Conservation (phyloP, 2,888 invertebrate genomes). For the Drosophila sordidula region DNA sequence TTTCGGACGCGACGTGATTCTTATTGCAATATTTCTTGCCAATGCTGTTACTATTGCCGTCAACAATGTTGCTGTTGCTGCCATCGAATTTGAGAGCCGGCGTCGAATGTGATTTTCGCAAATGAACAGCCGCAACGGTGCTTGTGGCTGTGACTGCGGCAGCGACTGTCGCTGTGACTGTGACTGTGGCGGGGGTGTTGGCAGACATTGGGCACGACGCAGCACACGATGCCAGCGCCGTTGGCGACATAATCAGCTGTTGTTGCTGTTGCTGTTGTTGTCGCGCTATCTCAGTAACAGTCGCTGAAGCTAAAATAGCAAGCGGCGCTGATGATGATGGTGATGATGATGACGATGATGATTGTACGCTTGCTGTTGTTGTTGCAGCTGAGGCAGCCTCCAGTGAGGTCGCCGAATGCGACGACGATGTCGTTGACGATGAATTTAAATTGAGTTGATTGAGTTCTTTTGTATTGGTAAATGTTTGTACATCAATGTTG, state of each 20-base stretch:
- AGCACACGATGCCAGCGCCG: slow-evolving; percentile 38
- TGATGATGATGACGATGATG: slow-evolving; percentile 20
- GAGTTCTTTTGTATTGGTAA: slow-evolving; percentile 79
- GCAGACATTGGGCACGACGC: slow-evolving; percentile 35
- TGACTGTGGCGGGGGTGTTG: slow-evolving; percentile 25
- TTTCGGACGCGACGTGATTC: slow-evolving; percentile 24
- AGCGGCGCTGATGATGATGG: slow-evolving; percentile 11
- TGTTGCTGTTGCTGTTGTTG: slow-evolving; percentile 41
- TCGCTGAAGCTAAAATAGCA: slow-evolving; percentile 36
- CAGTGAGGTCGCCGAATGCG: slow-evolving; percentile 56
- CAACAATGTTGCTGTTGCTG: slow-evolving; percentile 30
- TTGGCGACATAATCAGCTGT: slow-evolving; percentile 69
- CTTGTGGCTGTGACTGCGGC: slow-evolving; percentile 13
- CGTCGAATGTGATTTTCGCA: slow-evolving; percentile 75
- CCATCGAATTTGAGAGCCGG: slow-evolving; percentile 58
- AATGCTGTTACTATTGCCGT: slow-evolving; percentile 27
- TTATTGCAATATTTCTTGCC: slow-evolving; percentile 26
- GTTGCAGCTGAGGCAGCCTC: slow-evolving; percentile 48
- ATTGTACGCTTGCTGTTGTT: slow-evolving; percentile 19
- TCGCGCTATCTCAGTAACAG: slow-evolving; percentile 56
- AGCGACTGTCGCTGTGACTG: slow-evolving; percentile 22
- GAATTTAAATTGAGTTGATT: slow-evolving; percentile 81
- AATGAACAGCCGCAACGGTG: slow-evolving; percentile 29
- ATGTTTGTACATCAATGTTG: slow-evolving; percentile 71
- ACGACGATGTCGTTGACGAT: slow-evolving; percentile 55